Percentiles rank a stretch among this genome's conserved stretches.
phyloP scores from a whole-genome alignment of 2,888 invertebrate species.

The Molorchus minor region DNA sequence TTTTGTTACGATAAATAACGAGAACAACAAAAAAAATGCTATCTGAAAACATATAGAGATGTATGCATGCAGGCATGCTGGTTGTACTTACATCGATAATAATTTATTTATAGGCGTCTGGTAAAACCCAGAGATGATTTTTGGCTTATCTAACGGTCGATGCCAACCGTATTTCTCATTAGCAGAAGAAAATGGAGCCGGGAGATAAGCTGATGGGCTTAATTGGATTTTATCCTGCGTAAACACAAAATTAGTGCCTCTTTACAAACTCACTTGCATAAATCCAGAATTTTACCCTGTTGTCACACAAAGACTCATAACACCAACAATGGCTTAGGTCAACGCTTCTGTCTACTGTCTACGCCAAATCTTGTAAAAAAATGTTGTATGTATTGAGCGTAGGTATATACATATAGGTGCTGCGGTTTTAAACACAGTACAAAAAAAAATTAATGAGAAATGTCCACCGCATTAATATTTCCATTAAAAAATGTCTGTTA shows the following conservation, averaged over 20 bases:
- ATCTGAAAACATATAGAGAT: not conserved
- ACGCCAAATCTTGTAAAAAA: too few species aligned
- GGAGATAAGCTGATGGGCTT: not conserved
- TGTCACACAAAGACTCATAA: too few species aligned
- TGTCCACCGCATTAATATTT: not conserved
- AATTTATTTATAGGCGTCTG: not conserved
- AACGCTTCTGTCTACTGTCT: too few species aligned
- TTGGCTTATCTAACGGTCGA: not conserved
- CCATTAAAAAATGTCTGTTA: conserved; percentile 3
- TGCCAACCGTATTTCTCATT: not conserved
- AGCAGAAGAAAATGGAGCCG: conserved; percentile 5
- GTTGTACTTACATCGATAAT: too few species aligned
- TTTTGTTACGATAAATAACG: conserved; percentile 1
- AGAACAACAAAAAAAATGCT: not conserved
- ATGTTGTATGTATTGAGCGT: too few species aligned
- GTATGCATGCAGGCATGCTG: not conserved
- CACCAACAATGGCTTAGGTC: too few species aligned
- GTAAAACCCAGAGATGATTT: not conserved
- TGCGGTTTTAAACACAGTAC: not conserved
- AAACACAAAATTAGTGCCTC: too few species aligned
- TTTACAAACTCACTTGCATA: too few species aligned
- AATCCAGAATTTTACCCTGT: too few species aligned
- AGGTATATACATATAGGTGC: not conserved
- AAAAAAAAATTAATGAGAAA: conserved; percentile 9
- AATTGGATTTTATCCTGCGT: not conserved